Evolutionary conservation across 1,140 invertebrate species (phyloP).

Genomic region (Cataglyphis hispanica): DNA sequence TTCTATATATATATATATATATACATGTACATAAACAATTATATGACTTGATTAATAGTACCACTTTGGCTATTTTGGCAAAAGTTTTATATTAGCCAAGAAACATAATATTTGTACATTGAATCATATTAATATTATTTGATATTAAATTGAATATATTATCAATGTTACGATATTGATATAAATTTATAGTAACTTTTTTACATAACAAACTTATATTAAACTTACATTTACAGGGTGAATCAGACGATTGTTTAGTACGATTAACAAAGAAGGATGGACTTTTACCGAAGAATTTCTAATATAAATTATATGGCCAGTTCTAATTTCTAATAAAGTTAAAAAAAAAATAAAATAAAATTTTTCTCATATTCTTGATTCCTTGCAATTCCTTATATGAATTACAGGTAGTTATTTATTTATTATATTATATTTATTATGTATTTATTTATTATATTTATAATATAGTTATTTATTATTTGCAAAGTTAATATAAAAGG

Average conservation of each 20-base stretch:
- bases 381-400: neutral
- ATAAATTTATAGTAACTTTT: slow-evolving; percentile 5
- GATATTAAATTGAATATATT: neutral
- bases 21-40: neutral
- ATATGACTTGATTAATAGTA: neutral
- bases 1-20: neutral
- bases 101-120: neutral
- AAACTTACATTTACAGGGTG: slow-evolving; percentile 90
- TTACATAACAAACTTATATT: slow-evolving; percentile 33
- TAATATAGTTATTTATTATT: neutral
- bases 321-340: slow-evolving; percentile 67
- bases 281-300: slow-evolving; percentile 93
- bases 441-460: too few species aligned
- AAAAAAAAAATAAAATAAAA: slow-evolving; percentile 45
- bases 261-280: slow-evolving; percentile 97
- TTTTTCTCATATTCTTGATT: neutral
- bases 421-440: too few species aligned
- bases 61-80: neutral
- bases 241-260: slow-evolving; percentile 98
- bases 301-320: slow-evolving; percentile 69
- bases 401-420: too few species aligned
- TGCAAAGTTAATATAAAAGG: neutral
- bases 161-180: neutral
- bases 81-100: neutral
- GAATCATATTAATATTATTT: neutral